Conservation (phyloP, 2,797 vertebrate genomes). For the Aulostomus chinensis region DNA sequence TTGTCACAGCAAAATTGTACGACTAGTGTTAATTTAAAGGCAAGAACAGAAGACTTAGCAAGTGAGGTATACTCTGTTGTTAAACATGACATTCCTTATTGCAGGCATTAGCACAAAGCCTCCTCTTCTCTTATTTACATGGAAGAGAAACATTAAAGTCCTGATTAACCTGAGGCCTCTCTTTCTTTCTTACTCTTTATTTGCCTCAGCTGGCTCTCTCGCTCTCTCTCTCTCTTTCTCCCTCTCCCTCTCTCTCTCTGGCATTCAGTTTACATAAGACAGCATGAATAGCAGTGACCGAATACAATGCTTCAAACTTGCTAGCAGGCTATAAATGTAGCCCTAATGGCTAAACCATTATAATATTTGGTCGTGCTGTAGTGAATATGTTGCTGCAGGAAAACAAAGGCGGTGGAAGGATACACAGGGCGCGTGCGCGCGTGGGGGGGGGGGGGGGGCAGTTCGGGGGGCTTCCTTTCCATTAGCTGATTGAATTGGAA, state of each 20-base stretch:
- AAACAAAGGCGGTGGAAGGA: conserved; percentile 49
- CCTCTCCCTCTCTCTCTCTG: conserved; percentile 31
- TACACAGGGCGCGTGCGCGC: not conserved
- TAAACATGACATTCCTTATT: conserved; percentile 41
- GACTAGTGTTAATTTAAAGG: conserved; percentile 54
- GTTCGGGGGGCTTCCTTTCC: conserved; percentile 55
- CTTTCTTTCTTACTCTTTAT: conserved; percentile 11
- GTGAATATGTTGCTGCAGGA: conserved; percentile 68
- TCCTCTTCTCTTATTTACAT: conserved; percentile 34
- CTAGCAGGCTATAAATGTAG: conserved; percentile 70
- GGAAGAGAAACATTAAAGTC: conserved; percentile 44
- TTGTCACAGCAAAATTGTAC: conserved; percentile 60
- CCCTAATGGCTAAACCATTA: conserved; percentile 77
- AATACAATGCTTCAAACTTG: conserved; percentile 70
- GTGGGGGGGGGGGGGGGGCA: conserved; percentile 11
- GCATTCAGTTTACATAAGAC: conserved; percentile 63
- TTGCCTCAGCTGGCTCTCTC: conserved; percentile 14
- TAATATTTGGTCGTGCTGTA: conserved; percentile 55
- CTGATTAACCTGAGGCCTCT: conserved; percentile 31
- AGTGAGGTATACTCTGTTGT: conserved; percentile 33
- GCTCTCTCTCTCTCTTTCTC: conserved; percentile 34
- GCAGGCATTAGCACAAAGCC: conserved; percentile 39
- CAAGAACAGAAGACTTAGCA: conserved; percentile 34
- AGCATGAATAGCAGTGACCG: conserved; percentile 67
- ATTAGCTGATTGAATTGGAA: conserved; percentile 83